These are phyloP conservation scores for Pseudeuparius sepicola DNA, from an alignment of 2,888 invertebrate genomes.

Conservation along the genomic window DNA sequence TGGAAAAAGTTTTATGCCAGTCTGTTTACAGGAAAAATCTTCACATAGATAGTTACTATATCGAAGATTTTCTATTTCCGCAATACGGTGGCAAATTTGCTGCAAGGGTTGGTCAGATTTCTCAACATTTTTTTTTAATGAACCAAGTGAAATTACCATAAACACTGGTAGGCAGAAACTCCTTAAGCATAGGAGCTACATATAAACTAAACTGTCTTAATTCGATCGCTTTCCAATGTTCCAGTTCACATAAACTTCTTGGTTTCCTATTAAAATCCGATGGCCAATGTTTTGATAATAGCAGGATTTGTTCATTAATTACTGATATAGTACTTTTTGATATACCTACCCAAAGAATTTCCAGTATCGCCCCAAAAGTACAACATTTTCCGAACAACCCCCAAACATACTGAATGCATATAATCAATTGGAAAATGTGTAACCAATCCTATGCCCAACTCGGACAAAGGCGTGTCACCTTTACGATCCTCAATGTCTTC, in stretches of 20 bases:
- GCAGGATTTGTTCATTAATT: conserved; percentile 11
- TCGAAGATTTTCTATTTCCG: conserved; percentile 11
- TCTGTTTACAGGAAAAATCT: no score
- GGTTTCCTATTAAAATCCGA: conserved; percentile 20
- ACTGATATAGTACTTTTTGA: conserved; percentile 2
- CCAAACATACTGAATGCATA: conserved; percentile 26
- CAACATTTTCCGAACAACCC: conserved; percentile 18
- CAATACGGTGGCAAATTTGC: conserved; percentile 17
- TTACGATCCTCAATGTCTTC: no score
- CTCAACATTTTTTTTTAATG: conserved; percentile 17
- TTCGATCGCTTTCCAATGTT: conserved; percentile 21
- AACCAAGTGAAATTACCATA: conserved; percentile 16
- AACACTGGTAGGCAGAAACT: conserved; percentile 10
- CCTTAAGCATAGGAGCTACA: conserved; percentile 14
- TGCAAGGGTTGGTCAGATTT: conserved; percentile 19
- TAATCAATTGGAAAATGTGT: no score
- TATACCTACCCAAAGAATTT: conserved; percentile 9
- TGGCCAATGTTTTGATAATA: conserved; percentile 12
- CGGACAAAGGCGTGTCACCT: no score
- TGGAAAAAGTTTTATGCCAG: no score
- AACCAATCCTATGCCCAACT: no score
- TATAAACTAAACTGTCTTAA: conserved; percentile 19
- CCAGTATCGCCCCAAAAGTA: conserved; percentile 15
- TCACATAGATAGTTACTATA: no score
- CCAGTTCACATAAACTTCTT: conserved; percentile 15